Conservation (phyloP, 2,797 vertebrate species). For the Ara ararauna region DNA sequence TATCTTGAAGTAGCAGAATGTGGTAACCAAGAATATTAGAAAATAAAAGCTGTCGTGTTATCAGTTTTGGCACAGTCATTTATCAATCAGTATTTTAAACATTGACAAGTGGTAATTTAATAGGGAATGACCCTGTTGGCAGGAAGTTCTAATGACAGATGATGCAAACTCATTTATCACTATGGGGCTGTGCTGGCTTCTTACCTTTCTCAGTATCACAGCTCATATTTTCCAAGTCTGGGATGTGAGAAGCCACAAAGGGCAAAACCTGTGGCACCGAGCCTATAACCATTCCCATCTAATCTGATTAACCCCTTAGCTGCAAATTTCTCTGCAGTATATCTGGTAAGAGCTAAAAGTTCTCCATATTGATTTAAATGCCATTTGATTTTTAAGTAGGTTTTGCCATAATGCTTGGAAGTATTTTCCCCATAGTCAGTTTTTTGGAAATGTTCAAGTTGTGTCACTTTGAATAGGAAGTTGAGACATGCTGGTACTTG, state of each 20-base stretch:
- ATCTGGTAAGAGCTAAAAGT: not conserved
- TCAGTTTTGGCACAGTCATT: slow-evolving; percentile 92
- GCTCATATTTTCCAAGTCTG: slow-evolving; percentile 81
- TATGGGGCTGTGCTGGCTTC: slow-evolving; percentile 79
- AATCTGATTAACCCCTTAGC: slow-evolving; percentile 72
- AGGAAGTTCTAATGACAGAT: slow-evolving; percentile 95
- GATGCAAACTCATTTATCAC: slow-evolving; percentile 98
- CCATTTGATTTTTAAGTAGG: not conserved
- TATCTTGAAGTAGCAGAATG: slow-evolving; percentile 79
- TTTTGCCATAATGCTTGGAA: not conserved
- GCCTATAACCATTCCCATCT: slow-evolving; percentile 75
- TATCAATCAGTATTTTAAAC: slow-evolving; percentile 97
- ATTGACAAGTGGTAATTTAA: slow-evolving; percentile 99
- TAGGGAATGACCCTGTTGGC: slow-evolving; percentile 95
- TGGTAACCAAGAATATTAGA: slow-evolving; percentile 80
- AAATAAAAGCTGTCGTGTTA: slow-evolving; percentile 86
- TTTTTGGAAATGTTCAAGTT: not conserved
- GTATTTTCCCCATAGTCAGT: not conserved
- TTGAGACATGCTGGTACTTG: not conserved
- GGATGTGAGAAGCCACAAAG: slow-evolving; percentile 81
- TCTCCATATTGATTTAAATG: not conserved
- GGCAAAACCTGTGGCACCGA: slow-evolving; percentile 74
- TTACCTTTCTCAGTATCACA: slow-evolving; percentile 80
- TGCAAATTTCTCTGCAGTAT: not conserved
- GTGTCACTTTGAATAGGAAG: not conserved